Base-by-base conservation (phyloP, 2,797 vertebrate species). In the Sylvia borin region DNA sequence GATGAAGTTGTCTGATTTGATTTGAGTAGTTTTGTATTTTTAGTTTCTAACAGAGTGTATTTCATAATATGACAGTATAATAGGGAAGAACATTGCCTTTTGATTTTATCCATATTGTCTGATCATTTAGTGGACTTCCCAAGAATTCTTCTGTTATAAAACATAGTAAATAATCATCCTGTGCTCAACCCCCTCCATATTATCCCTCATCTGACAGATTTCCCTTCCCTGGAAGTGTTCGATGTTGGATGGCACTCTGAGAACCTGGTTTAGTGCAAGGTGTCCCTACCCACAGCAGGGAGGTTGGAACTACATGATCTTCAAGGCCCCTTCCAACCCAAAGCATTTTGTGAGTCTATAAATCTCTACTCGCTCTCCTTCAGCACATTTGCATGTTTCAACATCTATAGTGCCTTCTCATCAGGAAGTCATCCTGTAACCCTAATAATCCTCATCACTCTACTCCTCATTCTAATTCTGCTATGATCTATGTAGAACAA, bases 141-240 rank as follows among this genome's bases (percentile, higher is more conserved):
- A 43, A 40, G 34, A 54, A 19, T 61, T 82, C 13, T 67, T 81
- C 19, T 77, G 36, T 64, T 72, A 85, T 22, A 48, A 84, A 91
- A 60, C 22, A 64, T 4, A 47, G n/a, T 47, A 77, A 85, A 88
- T 54, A 70, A 51, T 65, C 11, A 53, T 51, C 26, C 43, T 70
- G 4, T 0, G 0, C 40, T 53, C 62, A 91, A 27, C 15, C 0
- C 1, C 8, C 10, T 87, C 27, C n/a, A 11, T 43, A 22, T 26
- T 26, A 81, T 61, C 32, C 20, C 36, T 87, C 57, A 55, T 51
- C 48, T 78, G 48, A 48, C 48, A 89, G 40, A 34, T 22, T 81
- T 68, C 22, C 16, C 34, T 48, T 48, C 18, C 27, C 77, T 43
- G 31, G 3, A 74, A 88, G 12, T 32, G 18, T 54, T 67, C 54